These are phyloP conservation scores for Chelon auratus DNA, from an alignment of 2,797 vertebrate species.

Conservation along the genomic window DNA sequence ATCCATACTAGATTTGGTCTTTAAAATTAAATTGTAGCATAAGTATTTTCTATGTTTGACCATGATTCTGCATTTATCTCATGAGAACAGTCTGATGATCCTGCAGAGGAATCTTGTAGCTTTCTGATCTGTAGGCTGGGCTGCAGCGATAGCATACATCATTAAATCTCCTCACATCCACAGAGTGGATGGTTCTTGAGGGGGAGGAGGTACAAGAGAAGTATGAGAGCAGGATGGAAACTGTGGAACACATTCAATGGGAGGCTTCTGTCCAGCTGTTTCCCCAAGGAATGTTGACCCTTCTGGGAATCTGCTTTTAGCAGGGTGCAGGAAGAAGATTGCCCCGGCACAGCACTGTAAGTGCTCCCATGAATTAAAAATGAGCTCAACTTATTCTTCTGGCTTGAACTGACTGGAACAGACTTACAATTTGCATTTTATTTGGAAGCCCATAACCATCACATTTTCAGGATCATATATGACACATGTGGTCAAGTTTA, in stretches of 20 bases:
- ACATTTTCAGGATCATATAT: slow-evolving; percentile 54
- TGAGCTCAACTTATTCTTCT: slow-evolving; percentile 73
- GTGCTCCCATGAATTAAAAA: slow-evolving; percentile 79
- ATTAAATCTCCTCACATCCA: slow-evolving; percentile 19
- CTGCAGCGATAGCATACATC: slow-evolving; percentile 27
- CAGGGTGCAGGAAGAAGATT: slow-evolving; percentile 58
- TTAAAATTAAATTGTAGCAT: slow-evolving; percentile 2
- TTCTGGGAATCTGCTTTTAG: slow-evolving; percentile 61
- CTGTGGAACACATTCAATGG: slow-evolving; percentile 10
- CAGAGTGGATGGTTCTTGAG: slow-evolving; percentile 28
- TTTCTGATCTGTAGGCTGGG: slow-evolving; percentile 24
- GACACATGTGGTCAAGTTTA: slow-evolving; percentile 46
- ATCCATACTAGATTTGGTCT: background rate
- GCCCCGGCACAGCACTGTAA: slow-evolving; percentile 53
- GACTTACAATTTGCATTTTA: slow-evolving; percentile 81
- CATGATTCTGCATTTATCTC: slow-evolving; percentile 18
- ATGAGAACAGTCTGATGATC: slow-evolving; percentile 19
- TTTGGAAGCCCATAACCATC: slow-evolving; percentile 62
- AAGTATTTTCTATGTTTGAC: background rate
- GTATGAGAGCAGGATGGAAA: slow-evolving; percentile 17
- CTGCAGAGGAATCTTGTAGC: slow-evolving; percentile 5
- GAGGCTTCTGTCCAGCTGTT: slow-evolving; percentile 59
- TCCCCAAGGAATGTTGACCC: slow-evolving; percentile 55
- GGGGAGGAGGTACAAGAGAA: slow-evolving; percentile 1
- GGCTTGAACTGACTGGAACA: slow-evolving; percentile 70